Conservation (phyloP, 2,888 invertebrate species). For the Troides oblongomaculatus region DNA sequence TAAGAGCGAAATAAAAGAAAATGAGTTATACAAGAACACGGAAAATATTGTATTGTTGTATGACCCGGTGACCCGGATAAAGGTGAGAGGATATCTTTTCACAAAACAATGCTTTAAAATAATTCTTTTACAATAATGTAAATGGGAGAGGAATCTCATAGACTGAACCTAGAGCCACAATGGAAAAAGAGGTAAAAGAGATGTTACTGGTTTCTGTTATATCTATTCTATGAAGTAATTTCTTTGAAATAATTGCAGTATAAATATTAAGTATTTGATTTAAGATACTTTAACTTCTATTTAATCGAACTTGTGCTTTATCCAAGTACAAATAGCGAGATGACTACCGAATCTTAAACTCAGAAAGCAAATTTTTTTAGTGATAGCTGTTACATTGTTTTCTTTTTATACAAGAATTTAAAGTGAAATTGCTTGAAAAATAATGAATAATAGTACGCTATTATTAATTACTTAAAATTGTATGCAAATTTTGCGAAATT, state of each 20-base stretch:
- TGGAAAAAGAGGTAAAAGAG: too few species aligned
- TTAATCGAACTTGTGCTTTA: too few species aligned
- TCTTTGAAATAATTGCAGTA: neutral
- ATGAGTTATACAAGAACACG: neutral
- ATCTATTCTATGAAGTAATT: neutral
- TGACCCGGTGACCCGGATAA: neutral
- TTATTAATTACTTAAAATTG: neutral
- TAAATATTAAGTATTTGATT: neutral
- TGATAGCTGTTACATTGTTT: neutral
- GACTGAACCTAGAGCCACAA: too few species aligned
- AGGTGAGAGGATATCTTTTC: too few species aligned
- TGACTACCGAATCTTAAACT: too few species aligned
- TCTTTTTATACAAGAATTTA: neutral
- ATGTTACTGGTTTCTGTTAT: too few species aligned
- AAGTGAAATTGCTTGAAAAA: neutral
- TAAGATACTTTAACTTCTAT: too few species aligned
- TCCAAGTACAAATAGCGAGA: too few species aligned
- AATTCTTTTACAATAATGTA: too few species aligned
- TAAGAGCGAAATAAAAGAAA: neutral
- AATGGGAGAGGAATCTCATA: too few species aligned
- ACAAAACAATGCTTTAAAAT: too few species aligned
- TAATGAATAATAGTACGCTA: neutral
- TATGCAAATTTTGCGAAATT: constrained; percentile 2
- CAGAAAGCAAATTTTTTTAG: neutral
- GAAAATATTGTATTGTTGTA: neutral